These are phyloP conservation scores for Urophycis tenuis DNA, from an alignment of 2,797 vertebrate genomes.

Conservation along the genomic window DNA sequence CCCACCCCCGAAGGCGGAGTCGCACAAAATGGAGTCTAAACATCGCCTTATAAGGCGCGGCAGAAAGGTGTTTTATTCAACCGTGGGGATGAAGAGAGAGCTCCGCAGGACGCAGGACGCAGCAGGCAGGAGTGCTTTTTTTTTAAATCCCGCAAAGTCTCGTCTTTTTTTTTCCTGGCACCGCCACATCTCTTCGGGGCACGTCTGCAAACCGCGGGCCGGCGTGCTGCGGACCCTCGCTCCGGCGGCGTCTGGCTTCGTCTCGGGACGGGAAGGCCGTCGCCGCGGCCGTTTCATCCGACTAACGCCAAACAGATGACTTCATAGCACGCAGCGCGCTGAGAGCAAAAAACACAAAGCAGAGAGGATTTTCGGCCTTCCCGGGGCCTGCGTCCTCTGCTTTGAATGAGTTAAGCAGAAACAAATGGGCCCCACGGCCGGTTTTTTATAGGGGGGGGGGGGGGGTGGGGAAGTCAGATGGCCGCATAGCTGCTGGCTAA, in stretches of 20 bases:
- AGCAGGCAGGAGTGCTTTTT: constrained; percentile 38
- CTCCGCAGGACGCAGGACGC: background rate
- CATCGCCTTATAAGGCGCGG: constrained; percentile 69
- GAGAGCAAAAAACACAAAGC: background rate
- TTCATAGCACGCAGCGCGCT: background rate
- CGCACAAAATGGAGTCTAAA: constrained; percentile 64
- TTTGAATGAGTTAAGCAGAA: constrained; percentile 4
- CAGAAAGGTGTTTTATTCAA: constrained; percentile 54
- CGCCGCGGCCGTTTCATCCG: background rate
- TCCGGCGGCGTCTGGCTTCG: no score
- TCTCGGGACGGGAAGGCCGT: background rate
- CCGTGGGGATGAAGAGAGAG: constrained; percentile 38
- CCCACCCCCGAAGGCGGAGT: no score
- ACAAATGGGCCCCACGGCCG: background rate
- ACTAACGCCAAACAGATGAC: background rate
- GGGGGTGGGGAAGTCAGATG: background rate
- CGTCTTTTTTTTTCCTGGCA: constrained; percentile 36
- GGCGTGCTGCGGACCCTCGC: no score
- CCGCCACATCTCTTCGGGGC: constrained; percentile 36
- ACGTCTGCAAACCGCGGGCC: no score
- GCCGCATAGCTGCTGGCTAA: constrained; percentile 13
- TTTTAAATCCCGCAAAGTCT: constrained; percentile 21
- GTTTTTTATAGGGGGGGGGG: no score
- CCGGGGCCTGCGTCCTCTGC: background rate
- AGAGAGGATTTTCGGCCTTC: background rate